Conservation (phyloP, 2,113 vertebrate species). For the Panthera uncia region DNA sequence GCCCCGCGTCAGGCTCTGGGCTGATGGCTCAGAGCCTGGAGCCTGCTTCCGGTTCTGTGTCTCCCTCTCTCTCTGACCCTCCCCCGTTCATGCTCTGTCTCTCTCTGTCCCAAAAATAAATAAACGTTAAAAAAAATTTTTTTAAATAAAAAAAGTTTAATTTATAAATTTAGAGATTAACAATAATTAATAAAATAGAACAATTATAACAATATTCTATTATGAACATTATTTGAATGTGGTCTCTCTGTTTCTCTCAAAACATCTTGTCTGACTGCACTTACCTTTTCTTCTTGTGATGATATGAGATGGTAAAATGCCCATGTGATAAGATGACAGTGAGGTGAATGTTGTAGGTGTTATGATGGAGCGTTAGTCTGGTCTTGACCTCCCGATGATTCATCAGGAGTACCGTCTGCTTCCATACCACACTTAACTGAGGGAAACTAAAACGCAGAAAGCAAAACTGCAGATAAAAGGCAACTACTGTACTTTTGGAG, state of each 20-base stretch:
- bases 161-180: neutral
- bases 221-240: neutral
- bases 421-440: neutral
- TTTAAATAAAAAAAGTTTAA: too few relatives aligned
- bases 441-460: neutral
- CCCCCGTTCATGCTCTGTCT: too few relatives aligned
- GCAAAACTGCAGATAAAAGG: neutral
- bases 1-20: too few relatives aligned
- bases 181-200: neutral
- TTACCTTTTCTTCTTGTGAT: neutral
- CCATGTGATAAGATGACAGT: rapidly evolving
- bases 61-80: too few relatives aligned
- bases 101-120: too few relatives aligned
- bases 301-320: neutral
- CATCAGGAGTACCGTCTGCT: neutral
- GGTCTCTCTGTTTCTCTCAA: neutral
- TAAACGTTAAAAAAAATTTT: too few relatives aligned
- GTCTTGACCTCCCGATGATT: neutral
- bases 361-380: neutral
- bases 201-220: neutral
- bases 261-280: neutral
- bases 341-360: neutral
- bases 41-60: too few relatives aligned
- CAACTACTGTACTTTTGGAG: neutral
- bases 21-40: too few relatives aligned